Evolutionary conservation across 2,888 invertebrate species (phyloP), one percentile per base, ranked within the genome.

Genomic region (Oxytorus armatus): DNA sequence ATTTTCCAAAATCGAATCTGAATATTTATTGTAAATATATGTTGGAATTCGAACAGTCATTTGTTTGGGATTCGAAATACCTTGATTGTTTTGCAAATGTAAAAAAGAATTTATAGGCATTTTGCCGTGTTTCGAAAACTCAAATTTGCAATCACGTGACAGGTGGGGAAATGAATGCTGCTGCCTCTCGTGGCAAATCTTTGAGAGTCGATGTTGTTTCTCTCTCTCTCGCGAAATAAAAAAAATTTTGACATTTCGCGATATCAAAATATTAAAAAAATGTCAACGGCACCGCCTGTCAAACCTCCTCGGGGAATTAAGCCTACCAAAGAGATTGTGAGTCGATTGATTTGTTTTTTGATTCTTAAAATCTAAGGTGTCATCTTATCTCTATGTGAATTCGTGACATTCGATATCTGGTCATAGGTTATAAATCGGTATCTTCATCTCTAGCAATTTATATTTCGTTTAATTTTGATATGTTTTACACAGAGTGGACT

Each of bases 231-330:
- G n/a, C n/a, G n/a, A 36, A n/a, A 16, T 18, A 23, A 16, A 21
- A 42, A 59, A 36, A 7, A 42, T 63, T 78, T 65, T 79, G 74
- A 79, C 68, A 65, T 68, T 78, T 36, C 44, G 42, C 14, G 29
- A 55, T 65, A 61, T 36, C 39, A 42, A 47, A 65, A 79, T 57
- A 65, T 36, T 57, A 59, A 36, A 47, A 69, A 84, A 85, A 95
- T 95, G 95, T 94, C 94, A 86, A 93, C 94, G 66, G 93, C 95
- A 84, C 96, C 96, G 83, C 96, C 97, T 65, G 95, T 96, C 25
- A 97, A 97, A 92, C 97, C 97, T 88, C 97, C 97, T 21, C 93
- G 97, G 89, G 97, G 97, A 78, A 96, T 97, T 57, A 97, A 97
- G 93, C 95, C 96, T 89, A 95, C 95, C 70, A 97, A 96, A 93